Evolutionary conservation across 2,797 vertebrate species (phyloP), one percentile per base, ranked within the genome.

Genomic region (Aeoliscus strigatus): DNA sequence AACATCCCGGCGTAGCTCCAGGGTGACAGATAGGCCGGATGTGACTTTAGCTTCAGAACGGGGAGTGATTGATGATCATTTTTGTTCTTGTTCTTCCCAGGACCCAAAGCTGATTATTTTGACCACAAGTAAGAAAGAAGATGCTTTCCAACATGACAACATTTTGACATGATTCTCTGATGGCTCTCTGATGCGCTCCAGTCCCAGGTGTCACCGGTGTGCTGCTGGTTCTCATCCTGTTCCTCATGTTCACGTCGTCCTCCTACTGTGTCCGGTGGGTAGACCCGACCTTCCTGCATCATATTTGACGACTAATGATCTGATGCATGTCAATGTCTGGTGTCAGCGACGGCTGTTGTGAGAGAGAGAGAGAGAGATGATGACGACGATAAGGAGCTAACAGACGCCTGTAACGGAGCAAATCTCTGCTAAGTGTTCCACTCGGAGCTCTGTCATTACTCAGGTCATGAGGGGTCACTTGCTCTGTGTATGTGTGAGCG

Each of bases 241-340:
- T 96, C 64, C 80, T 99, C n/a, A 99, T 99, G 93, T 90, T 91
- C 50, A 93, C 91, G 2, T 93, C 94, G 14, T 99, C 96, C 7
- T 94, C 93, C 0, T 88, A 91, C 58, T 91, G 92, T 1, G 90
- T 98, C 66, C 88, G 96, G 96, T 98, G 66, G 9, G 77, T 61
- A 21, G 11, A 24, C 6, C 12, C 17, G 25, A 11, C 9, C 7
- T 9, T 29, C 39, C 14, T 17, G 16, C n/a, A n/a, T n/a, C n/a
- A n/a, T n/a, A n/a, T n/a, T n/a, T n/a, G n/a, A n/a, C n/a, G n/a
- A n/a, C n/a, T n/a, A n/a, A n/a, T n/a, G n/a, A n/a, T n/a, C n/a
- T n/a, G n/a, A n/a, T 65, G n/a, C 31, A 8, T 43, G 15, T 42
- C 27, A 61, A 12, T 36, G 52, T 44, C 35, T 61, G 27, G 59